phyloP scores from a whole-genome alignment of 37 sponge, comb jelly and placozoan species.

The Spongilla lacustris region DNA sequence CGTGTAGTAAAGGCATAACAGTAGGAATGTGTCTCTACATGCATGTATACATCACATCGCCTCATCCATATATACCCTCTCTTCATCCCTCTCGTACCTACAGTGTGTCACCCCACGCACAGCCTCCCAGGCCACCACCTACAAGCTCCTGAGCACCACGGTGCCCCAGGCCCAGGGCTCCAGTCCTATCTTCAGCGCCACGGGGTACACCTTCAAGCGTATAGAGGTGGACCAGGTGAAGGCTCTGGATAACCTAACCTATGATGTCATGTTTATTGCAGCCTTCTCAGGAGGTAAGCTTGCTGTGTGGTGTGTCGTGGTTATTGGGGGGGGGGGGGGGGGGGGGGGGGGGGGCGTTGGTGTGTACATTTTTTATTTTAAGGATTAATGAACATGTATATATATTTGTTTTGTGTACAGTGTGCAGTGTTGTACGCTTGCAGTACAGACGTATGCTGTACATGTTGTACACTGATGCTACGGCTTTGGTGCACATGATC shows the following conservation, averaged over 20 bases:
- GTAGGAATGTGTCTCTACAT: too few relatives aligned
- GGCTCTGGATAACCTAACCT: constrained; percentile 14
- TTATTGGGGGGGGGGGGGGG: neutral
- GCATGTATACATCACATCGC: too few relatives aligned
- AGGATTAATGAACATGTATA: too few relatives aligned
- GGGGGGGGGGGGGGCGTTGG: neutral
- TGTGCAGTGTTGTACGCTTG: too few relatives aligned
- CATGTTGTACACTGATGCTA: too few relatives aligned
- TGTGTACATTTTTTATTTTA: neutral
- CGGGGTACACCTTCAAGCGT: constrained; percentile 47
- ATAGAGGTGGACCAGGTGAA: constrained; percentile 52
- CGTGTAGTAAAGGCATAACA: too few relatives aligned
- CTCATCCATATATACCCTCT: too few relatives aligned
- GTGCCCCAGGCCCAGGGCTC: constrained; percentile 6
- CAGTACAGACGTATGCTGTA: too few relatives aligned
- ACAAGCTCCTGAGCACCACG: constrained; percentile 37
- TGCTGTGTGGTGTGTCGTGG: neutral
- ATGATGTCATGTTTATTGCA: constrained; percentile 65
- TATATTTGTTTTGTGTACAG: too few relatives aligned
- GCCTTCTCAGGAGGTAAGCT: constrained; percentile 38
- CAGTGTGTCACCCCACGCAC: constrained; percentile 42
- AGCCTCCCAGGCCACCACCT: constrained; percentile 9
- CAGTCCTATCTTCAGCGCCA: constrained; percentile 11
- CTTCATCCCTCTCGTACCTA: neutral
- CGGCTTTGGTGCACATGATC: too few relatives aligned